Evolutionary conservation across 37 sponge, comb jelly and placozoan species (phyloP), one percentile per base, ranked within the genome.

Genomic region (Oscarella lobularis): DNA sequence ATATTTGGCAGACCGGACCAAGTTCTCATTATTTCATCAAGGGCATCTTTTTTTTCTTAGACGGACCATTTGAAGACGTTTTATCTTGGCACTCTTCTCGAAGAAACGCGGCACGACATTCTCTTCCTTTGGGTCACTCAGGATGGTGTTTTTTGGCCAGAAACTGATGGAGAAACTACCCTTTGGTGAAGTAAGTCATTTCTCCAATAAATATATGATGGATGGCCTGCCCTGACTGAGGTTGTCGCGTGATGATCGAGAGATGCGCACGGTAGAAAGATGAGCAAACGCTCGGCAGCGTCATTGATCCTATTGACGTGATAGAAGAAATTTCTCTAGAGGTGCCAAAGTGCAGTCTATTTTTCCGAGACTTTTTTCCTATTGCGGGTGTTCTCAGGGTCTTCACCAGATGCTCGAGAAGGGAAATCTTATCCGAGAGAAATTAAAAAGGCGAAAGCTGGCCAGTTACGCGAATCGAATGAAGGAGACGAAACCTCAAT

Each of bases 61-160:
- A n/a, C n/a, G n/a, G n/a, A n/a, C n/a, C n/a, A n/a, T n/a, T n/a
- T n/a, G n/a, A n/a, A n/a, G n/a, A n/a, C n/a, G n/a, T n/a, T n/a
- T n/a, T n/a, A n/a, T n/a, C n/a, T n/a, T n/a, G n/a, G n/a, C n/a
- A n/a, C n/a, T n/a, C n/a, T n/a, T n/a, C n/a, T n/a, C n/a, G n/a
- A n/a, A n/a, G n/a, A n/a, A n/a, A n/a, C n/a, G n/a, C n/a, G n/a
- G n/a, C n/a, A n/a, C n/a, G 98, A 96, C 81, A 96, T 96, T 69
- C 85, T 96, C 73, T 96, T 96, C 86, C 92, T 96, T 83, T 96
- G 98, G 98, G 98, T 96, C 40, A 93, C 98, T 14, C 55, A n/a
- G 94, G 35, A 93, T 93, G 94, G 91, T 93, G 36, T 86, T 91
- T 80, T 88, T 91, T 76, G 88, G 87, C 0, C 87, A 83, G 80